Conservation (phyloP, 2,113 vertebrate genomes). For the Pomatostomus ruficeps region DNA sequence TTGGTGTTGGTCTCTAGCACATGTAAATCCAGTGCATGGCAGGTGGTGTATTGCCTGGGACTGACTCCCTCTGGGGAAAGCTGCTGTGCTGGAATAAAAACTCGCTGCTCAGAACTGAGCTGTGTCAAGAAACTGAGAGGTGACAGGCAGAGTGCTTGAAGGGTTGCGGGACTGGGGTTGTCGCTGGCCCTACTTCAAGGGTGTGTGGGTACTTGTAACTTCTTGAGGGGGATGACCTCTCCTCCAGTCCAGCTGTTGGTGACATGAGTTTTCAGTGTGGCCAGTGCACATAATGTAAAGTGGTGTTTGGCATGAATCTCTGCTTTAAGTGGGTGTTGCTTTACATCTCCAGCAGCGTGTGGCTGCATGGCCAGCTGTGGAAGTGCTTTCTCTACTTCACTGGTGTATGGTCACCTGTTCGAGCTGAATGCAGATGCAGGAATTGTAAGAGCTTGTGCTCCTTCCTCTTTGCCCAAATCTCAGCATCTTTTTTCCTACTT, state of each 20-base stretch:
- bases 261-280: fast-evolving
- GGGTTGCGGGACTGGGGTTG: background rate
- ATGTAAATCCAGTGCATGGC: background rate
- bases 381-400: background rate
- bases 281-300: background rate
- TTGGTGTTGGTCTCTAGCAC: background rate
- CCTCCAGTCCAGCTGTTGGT: background rate
- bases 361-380: background rate
- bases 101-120: background rate
- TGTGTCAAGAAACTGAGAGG: background rate
- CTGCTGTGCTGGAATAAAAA: background rate
- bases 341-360: background rate
- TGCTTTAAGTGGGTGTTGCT: background rate
- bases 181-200: background rate
- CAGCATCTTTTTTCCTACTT: background rate
- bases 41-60: background rate
- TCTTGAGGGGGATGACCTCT: background rate
- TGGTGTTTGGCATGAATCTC: background rate
- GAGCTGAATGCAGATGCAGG: background rate
- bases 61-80: background rate
- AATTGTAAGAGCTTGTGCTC: background rate
- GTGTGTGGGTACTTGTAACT: background rate
- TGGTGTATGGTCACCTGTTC: background rate
- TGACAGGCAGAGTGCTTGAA: background rate
- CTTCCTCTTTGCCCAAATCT: background rate